Base-by-base conservation (phyloP, 1,140 invertebrate species). In the Drosophila quadrilineata region DNA sequence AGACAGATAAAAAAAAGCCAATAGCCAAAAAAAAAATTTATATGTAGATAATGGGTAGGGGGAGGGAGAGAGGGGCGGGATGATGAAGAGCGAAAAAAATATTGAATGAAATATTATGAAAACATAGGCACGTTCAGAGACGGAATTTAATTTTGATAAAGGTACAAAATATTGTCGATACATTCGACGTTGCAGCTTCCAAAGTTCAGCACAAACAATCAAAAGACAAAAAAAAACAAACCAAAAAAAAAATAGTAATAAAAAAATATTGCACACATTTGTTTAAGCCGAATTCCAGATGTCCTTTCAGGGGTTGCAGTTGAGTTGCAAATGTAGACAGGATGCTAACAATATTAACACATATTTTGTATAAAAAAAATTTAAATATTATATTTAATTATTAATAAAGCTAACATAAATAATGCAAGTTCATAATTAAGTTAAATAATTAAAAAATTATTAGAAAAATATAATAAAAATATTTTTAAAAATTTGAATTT, bases 71-170 rank as follows among this genome's bases (percentile, higher is more conserved):
- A 36, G 6, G 8, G 14, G 9, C 6, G 9, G 14, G 4, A 9
- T 9, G 2, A 26, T 0, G 3, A 14, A 36, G 2, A 8, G 3
- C 6, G 24, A 40, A 36, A 36, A 45, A 54, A 33, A 6, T 2
- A 29, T 24, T 24, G 19, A 2, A n/a, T n/a, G 24, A 22, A 33
- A 19, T 57, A 43, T 62, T 45, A 62, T 45, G 48, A 54, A 53
- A 56, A 65, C 56, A 43, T 77, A 67, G 71, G 58, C 71, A 79
- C 70, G 65, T 75, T 57, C 28, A 26, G 45, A 26, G 63, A 24
- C 33, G 80, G 80, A 88, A 88, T 88, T 88, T 88, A 85, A 88
- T 88, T 88, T 88, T 87, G 87, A 88, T 85, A 84, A 85, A 88
- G 87, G 86, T 88, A 88, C 68, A 31, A 76, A 88, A 88, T 88